Percentiles rank a stretch among this genome's conserved stretches.
Conservation (phyloP, 2,888 invertebrate species). For the Trissonchulus sp. region DNA sequence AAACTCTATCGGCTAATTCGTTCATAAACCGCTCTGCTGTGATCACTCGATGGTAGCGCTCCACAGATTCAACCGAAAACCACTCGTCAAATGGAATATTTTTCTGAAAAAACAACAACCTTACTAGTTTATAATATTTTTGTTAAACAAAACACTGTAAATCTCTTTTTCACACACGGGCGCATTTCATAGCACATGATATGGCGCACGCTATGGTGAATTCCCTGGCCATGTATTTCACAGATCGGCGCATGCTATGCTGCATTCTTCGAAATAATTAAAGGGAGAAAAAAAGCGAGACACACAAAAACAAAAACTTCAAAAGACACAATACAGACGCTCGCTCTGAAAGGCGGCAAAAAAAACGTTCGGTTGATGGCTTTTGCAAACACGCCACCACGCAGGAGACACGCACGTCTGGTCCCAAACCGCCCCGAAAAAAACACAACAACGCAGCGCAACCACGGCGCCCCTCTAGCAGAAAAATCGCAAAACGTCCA, state of each 20-base stretch:
- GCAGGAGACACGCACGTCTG: constrained; percentile 53
- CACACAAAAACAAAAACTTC: not conserved
- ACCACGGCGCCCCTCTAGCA: too few species aligned
- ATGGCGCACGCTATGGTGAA: too few species aligned
- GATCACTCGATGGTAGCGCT: constrained; percentile 72
- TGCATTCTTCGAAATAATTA: too few species aligned
- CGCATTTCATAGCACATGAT: too few species aligned
- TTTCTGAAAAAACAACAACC: constrained; percentile 58
- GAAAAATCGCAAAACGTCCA: too few species aligned
- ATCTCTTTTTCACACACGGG: too few species aligned
- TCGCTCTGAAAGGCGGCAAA: constrained; percentile 52
- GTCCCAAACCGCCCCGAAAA: constrained; percentile 53
- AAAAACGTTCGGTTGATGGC: constrained; percentile 49
- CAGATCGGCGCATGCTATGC: too few species aligned
- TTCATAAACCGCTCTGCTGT: constrained; percentile 85
- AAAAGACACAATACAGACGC: constrained; percentile 47
- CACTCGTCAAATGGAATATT: constrained; percentile 86
- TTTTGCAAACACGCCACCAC: constrained; percentile 52
- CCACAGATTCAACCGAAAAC: constrained; percentile 66
- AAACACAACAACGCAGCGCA: too few species aligned
- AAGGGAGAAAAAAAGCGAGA: too few species aligned
- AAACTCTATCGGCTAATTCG: constrained; percentile 67
- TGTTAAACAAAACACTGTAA: too few species aligned
- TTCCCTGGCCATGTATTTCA: too few species aligned
- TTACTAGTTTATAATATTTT: too few species aligned